These are phyloP conservation scores for Drosophila yooni DNA, from an alignment of 2,888 invertebrate genomes.

Conservation along the genomic window DNA sequence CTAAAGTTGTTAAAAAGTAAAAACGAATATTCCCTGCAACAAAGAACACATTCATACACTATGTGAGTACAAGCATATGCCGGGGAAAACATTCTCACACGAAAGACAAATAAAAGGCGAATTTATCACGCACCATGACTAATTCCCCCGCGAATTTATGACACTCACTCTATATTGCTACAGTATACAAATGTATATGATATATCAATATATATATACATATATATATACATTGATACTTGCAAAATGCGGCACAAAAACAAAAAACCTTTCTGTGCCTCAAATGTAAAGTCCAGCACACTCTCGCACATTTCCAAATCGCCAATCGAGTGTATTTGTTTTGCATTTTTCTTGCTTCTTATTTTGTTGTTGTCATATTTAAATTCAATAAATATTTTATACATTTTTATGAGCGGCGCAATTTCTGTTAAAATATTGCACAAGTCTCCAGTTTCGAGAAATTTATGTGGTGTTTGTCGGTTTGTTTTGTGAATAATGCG, in stretches of 20 bases:
- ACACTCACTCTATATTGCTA: slow-evolving; percentile 59
- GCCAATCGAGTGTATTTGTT: slow-evolving; percentile 37
- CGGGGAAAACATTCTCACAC: slow-evolving; percentile 72
- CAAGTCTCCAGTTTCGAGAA: slow-evolving; percentile 38
- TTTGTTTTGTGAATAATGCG: slow-evolving; percentile 59
- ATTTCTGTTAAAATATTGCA: slow-evolving; percentile 69
- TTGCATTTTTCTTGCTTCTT: slow-evolving; percentile 20
- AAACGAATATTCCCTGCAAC: slow-evolving; percentile 44
- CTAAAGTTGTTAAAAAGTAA: slow-evolving; percentile 57
- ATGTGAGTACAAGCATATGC: slow-evolving; percentile 14
- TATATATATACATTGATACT: background rate
- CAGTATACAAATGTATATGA: slow-evolving; percentile 5
- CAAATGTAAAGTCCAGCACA: slow-evolving; percentile 24
- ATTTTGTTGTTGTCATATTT: slow-evolving; percentile 48
- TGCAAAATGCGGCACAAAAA: slow-evolving; percentile 26
- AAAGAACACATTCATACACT: slow-evolving; percentile 70
- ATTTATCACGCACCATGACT: slow-evolving; percentile 80
- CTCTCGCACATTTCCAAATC: slow-evolving; percentile 36
- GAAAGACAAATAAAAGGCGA: slow-evolving; percentile 77
- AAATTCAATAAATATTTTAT: slow-evolving; percentile 74
- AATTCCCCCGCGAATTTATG: slow-evolving; percentile 70
- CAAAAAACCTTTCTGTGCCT: slow-evolving; percentile 6
- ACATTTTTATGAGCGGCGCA: slow-evolving; percentile 66
- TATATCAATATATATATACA: slow-evolving; percentile 1
- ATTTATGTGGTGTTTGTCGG: slow-evolving; percentile 55